These are phyloP conservation scores for Aethina tumida DNA, from an alignment of 1,140 invertebrate genomes.

Conservation along the genomic window DNA sequence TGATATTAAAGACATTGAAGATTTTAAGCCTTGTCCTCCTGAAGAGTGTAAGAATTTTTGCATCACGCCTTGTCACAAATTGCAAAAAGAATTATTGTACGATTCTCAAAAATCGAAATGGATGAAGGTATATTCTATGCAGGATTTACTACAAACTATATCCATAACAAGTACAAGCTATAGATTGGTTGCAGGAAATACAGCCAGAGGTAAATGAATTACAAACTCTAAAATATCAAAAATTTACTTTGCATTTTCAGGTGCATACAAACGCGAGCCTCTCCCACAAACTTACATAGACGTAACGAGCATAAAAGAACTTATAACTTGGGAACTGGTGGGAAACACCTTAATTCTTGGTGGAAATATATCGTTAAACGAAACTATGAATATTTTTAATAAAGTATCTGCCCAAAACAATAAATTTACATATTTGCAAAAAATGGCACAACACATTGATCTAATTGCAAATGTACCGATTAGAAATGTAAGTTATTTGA, in stretches of 20 bases:
- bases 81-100: constrained; percentile 7
- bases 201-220: constrained; percentile 23
- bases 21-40: constrained; percentile 8
- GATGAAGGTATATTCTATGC: constrained; percentile 21
- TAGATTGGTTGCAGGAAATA: constrained; percentile 29
- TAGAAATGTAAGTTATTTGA: constrained; percentile 57
- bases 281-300: constrained; percentile 57
- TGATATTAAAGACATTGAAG: constrained; percentile 24
- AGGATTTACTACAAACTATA: constrained; percentile 22
- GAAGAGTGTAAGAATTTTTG: constrained; percentile 2
- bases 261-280: constrained; percentile 47
- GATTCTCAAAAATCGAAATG: constrained; percentile 21
- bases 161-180: constrained; percentile 24
- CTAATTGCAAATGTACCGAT: constrained; percentile 57
- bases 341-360: constrained; percentile 47
- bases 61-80: constrained; percentile 9
- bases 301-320: constrained; percentile 52
- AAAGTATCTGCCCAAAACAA: constrained; percentile 29
- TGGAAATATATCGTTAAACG: constrained; percentile 51
- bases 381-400: constrained; percentile 51
- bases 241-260: constrained; percentile 31
- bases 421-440: constrained; percentile 45
- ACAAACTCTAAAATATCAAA: neutral
- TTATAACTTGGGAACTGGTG: constrained; percentile 45
- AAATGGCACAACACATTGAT: constrained; percentile 52